Conservation (phyloP, 2,888 invertebrate genomes). For the Brachyptera putata region DNA sequence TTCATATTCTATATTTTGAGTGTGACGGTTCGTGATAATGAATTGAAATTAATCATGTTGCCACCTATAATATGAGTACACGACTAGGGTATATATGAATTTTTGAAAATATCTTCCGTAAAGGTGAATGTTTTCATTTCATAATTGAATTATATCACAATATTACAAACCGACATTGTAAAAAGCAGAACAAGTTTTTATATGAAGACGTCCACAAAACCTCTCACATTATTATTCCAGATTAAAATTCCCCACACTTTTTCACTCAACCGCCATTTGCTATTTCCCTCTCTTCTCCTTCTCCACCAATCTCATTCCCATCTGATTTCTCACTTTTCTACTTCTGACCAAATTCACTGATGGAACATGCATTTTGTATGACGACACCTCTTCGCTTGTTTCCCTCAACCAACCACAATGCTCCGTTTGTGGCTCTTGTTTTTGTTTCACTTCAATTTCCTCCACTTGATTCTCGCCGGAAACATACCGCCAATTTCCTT, state of each 20-base stretch:
- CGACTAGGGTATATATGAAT: no score
- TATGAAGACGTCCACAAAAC: no score
- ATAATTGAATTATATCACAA: no score
- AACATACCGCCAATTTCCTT: constrained; percentile 32
- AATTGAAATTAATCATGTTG: no score
- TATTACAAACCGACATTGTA: no score
- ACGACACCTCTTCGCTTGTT: constrained; percentile 40
- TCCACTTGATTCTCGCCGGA: constrained; percentile 17
- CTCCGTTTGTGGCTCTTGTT: constrained; percentile 15
- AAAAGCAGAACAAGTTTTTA: no score
- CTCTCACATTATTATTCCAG: background rate
- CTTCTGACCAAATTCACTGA: constrained; percentile 41
- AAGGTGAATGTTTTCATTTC: no score
- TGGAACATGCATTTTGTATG: constrained; percentile 45
- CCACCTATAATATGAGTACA: no score
- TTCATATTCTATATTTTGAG: no score
- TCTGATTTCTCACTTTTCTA: constrained; percentile 13
- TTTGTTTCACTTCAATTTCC: constrained; percentile 26
- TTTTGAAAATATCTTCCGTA: no score
- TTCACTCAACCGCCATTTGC: background rate
- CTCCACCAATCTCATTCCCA: constrained; percentile 19
- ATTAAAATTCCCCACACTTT: background rate
- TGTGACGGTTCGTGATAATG: no score
- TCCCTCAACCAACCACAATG: constrained; percentile 32
- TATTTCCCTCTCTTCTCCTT: background rate